A percentile compares a stretch with the other conserved stretches of the same genome.
Evolutionary conservation across 2,888 invertebrate genomes (phyloP).

Genomic region (Selenia dentaria): DNA sequence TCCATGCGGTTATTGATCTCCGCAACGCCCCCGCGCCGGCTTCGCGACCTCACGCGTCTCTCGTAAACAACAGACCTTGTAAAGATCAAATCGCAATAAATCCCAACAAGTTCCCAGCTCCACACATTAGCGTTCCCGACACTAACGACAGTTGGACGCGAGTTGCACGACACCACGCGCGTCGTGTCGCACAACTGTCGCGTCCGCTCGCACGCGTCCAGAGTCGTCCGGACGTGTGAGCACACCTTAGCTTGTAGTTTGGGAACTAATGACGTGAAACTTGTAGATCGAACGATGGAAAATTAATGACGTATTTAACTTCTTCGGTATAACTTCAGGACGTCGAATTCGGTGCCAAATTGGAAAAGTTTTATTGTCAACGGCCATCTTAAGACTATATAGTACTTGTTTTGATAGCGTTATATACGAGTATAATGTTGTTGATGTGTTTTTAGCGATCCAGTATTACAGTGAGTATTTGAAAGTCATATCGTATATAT

Average conservation of each 20-base stretch:
- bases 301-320: conserved; percentile 22
- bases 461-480: no score
- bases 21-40: no score
- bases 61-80: conserved; percentile 8
- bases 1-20: no score
- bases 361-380: conserved; percentile 22
- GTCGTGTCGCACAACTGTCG: not conserved
- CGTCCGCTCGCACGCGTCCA: not conserved
- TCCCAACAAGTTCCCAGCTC: conserved; percentile 7
- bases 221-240: not conserved
- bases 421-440: no score
- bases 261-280: conserved; percentile 11
- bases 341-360: conserved; percentile 12
- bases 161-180: not conserved
- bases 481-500: no score
- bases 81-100: conserved; percentile 14
- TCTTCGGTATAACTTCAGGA: conserved; percentile 3
- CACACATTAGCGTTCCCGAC: conserved; percentile 4
- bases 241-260: conserved; percentile 6
- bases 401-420: no score
- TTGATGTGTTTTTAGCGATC: no score
- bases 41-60: not conserved
- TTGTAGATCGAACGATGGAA: conserved; percentile 9
- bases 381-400: conserved; percentile 18
- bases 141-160: conserved; percentile 12